Base-by-base conservation (phyloP, 2,888 invertebrate species). In the Latrodectus elegans region DNA sequence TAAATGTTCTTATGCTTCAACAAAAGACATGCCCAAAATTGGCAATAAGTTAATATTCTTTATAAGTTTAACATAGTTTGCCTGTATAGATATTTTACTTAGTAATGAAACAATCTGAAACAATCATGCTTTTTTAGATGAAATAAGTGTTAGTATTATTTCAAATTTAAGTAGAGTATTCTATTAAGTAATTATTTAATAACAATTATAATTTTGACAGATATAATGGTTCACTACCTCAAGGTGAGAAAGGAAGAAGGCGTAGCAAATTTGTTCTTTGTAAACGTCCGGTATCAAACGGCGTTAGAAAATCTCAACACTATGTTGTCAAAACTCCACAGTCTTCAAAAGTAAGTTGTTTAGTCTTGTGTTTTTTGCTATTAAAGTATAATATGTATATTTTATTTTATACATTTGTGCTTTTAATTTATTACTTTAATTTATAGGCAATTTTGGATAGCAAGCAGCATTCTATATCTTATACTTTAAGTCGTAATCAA, bases 271-370 rank as follows among this genome's bases (percentile, higher is more conserved):
- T 98, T 93, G 95, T 97, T 90, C 94, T 99, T 89, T 95, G 95
- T 93, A 95, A 96, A 92, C 94, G 98, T 91, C 94, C 95, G 89
- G 94, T 95, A 90, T 94, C 98, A 89, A 98, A 97, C 93, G 99
- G 99, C 84, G 98, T 99, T 78, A 96, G 97, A 91, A 95, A 97
- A 91, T 97, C 97, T 90, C 97, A 96, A 92, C 97, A 98, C 93
- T 99, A 99, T 93, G 96, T 97, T 90, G 98, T 99, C 91, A 96
- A 97, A 93, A 97, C 97, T 80, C 98, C 98, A 82, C 97, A 97
- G 93, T 96, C 96, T 92, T 97, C 97, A 91, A 93, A 94, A 92
- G 94, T 94, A 90, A 88, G 71, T 74, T 70, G 71, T 74, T 70
- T 53, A 15, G 8, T 4, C 8, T 26, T 68, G 38, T 22, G 22